Conservation (phyloP, 2,888 invertebrate genomes). For the Agrilus mali region DNA sequence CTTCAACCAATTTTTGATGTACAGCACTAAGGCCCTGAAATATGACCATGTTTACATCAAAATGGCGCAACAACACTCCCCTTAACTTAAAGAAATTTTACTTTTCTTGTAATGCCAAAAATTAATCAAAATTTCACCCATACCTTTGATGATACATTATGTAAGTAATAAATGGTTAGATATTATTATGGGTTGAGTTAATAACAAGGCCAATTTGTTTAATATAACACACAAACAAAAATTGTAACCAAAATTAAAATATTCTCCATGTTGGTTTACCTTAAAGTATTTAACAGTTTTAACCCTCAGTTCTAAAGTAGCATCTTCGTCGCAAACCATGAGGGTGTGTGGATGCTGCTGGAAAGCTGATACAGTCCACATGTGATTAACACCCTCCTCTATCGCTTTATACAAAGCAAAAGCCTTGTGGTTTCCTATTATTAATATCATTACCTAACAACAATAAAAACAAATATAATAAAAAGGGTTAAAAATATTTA, state of each 20-base stretch:
- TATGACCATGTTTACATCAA: slow-evolving; percentile 10
- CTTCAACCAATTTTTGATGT: slow-evolving; percentile 71
- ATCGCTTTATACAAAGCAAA: slow-evolving; percentile 95
- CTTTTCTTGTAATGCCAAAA: not conserved
- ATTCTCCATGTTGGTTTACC: slow-evolving; percentile 10
- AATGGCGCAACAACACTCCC: not conserved
- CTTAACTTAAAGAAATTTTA: not conserved
- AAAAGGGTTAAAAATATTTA: no score
- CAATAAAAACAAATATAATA: slow-evolving; percentile 9
- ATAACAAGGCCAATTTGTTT: not conserved
- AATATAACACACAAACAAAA: not conserved
- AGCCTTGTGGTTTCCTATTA: slow-evolving; percentile 92
- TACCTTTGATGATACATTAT: no score
- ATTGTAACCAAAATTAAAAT: not conserved
- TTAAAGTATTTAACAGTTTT: slow-evolving; percentile 98
- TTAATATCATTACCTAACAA: slow-evolving; percentile 83
- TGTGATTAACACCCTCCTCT: slow-evolving; percentile 97
- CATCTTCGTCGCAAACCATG: slow-evolving; percentile 95
- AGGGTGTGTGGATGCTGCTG: slow-evolving; percentile 88
- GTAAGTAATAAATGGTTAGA: no score
- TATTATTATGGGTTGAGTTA: no score
- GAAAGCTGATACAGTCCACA: slow-evolving; percentile 99
- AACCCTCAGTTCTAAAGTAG: slow-evolving; percentile 90
- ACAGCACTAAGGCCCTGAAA: slow-evolving; percentile 69
- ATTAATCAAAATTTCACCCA: not conserved